phyloP scores from a whole-genome alignment of 2,113 vertebrate species.

The Theristicus caerulescens region DNA sequence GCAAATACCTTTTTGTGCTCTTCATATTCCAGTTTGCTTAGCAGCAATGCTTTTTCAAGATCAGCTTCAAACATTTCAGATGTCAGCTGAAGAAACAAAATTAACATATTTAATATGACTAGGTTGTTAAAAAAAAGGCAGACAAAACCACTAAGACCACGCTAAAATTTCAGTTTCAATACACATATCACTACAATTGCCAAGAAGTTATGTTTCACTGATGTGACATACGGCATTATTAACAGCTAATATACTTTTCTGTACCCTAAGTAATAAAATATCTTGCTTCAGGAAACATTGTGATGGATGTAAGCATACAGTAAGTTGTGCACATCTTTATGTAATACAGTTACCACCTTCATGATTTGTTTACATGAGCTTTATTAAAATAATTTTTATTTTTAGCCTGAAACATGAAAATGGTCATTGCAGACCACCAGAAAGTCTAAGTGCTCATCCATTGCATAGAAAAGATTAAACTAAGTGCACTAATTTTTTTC shows the following conservation, averaged over 20 bases:
- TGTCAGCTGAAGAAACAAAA: constrained; percentile 80
- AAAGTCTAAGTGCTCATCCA: background rate
- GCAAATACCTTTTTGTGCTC: constrained; percentile 85
- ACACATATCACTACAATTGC: background rate
- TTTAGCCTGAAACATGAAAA: background rate
- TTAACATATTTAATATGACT: background rate
- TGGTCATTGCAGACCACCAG: background rate
- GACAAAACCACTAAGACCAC: background rate
- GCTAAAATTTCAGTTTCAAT: background rate
- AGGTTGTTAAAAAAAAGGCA: background rate
- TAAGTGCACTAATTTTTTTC: background rate
- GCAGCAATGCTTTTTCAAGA: constrained; percentile 91
- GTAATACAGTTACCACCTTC: background rate
- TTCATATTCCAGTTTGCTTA: constrained; percentile 92
- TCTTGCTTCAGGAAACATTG: background rate
- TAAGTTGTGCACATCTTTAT: background rate
- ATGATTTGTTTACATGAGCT: background rate
- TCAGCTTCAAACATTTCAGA: constrained; percentile 95
- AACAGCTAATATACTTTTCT: background rate
- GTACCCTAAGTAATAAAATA: background rate
- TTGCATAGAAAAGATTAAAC: background rate
- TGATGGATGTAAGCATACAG: background rate
- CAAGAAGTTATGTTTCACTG: background rate
- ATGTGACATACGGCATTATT: background rate
- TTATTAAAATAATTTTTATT: background rate